Evolutionary conservation across 1,140 invertebrate species (phyloP).

Genomic region (Ectropis grisescens): DNA sequence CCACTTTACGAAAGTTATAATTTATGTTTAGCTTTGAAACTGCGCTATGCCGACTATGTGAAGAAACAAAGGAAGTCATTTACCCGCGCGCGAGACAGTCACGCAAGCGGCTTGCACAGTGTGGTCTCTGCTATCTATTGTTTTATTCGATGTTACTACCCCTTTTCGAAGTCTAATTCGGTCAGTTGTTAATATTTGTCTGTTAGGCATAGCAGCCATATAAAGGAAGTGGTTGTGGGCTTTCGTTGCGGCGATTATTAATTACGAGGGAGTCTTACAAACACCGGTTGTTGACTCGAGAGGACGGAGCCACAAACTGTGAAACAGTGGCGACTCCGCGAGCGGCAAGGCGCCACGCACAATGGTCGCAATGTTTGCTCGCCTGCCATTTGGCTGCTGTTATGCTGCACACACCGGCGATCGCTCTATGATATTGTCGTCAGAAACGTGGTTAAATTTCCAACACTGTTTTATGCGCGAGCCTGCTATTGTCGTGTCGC

Average conservation of each 20-base stretch:
- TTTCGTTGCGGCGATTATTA: constrained; percentile 12
- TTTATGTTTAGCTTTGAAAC: constrained; percentile 15
- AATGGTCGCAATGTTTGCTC: constrained; percentile 40
- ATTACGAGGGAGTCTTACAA: constrained; percentile 25
- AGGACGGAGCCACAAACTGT: constrained; percentile 32
- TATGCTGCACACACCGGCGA: constrained; percentile 18
- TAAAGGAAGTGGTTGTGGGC: neutral
- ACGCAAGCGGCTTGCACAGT: constrained; percentile 26
- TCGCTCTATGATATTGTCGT: constrained; percentile 32
- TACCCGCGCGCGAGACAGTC: constrained; percentile 40
- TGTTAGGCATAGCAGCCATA: neutral
- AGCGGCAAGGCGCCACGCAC: constrained; percentile 32
- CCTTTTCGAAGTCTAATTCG: too few species aligned
- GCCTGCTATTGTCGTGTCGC: too few species aligned
- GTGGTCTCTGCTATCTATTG: constrained; percentile 20
- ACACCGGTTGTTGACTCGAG: constrained; percentile 34
- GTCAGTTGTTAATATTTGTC: constrained; percentile 7
- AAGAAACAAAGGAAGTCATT: constrained; percentile 61
- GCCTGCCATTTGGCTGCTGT: constrained; percentile 23
- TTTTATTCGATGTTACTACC: constrained; percentile 16
- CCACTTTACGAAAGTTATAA: constrained; percentile 14
- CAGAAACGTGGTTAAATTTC: constrained; percentile 43
- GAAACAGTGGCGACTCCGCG: constrained; percentile 27
- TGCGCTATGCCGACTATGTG: constrained; percentile 36
- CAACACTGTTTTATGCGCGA: constrained; percentile 29